Percentiles rank a stretch among this genome's conserved stretches.
Evolutionary conservation across 2,113 vertebrate genomes (phyloP).

Genomic region (Ibidorhyncha struthersii): DNA sequence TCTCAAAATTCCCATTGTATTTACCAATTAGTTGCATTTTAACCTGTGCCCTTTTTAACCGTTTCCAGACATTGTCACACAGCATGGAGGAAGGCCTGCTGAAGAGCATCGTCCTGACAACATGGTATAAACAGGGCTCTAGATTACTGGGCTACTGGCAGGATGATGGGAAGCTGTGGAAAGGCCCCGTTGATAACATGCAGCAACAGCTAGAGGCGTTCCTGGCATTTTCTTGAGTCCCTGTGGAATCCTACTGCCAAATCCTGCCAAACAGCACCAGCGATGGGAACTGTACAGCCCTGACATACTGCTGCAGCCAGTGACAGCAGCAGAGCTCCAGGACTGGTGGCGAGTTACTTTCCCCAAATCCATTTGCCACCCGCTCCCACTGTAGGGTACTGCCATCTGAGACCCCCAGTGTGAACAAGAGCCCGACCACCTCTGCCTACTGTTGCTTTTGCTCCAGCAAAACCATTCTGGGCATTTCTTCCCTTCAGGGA

Average conservation of each 20-base stretch:
- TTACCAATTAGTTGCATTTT: neutral
- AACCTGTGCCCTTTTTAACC: neutral
- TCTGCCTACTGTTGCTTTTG: neutral
- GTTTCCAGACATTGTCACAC: neutral
- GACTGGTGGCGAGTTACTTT: neutral
- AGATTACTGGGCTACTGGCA: neutral
- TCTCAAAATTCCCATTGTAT: neutral
- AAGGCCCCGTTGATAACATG: accelerated
- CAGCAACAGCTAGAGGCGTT: neutral
- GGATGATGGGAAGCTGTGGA: neutral
- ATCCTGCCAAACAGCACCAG: neutral
- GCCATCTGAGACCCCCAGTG: accelerated
- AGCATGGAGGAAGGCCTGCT: neutral
- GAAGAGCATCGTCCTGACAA: neutral
- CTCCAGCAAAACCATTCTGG: neutral
- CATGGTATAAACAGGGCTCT: neutral
- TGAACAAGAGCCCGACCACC: neutral
- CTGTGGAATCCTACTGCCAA: neutral
- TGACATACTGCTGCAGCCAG: neutral
- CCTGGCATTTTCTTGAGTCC: neutral
- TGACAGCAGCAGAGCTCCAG: neutral
- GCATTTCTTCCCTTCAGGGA: neutral
- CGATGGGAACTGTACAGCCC: accelerated
- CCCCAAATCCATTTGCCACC: neutral
- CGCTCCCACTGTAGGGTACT: neutral